A percentile compares a stretch with the other conserved stretches of the same genome.
phyloP scores from a whole-genome alignment of 2,113 vertebrate genomes.

The Grammomys surdaster region DNA sequence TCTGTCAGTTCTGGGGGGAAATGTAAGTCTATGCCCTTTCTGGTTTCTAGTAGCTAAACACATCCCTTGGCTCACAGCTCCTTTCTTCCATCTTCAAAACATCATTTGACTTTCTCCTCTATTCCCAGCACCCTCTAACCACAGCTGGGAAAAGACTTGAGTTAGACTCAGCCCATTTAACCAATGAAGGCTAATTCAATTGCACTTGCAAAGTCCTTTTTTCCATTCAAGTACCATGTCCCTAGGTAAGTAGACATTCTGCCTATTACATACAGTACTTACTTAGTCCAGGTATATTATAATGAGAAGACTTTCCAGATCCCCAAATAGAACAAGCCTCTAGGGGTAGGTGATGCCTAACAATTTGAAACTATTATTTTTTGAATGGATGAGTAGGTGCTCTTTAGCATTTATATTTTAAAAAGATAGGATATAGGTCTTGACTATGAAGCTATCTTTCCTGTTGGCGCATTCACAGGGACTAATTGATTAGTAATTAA shows the following conservation, averaged over 20 bases:
- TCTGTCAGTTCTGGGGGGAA: neutral
- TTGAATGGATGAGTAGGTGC: neutral
- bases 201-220: neutral
- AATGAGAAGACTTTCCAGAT: neutral
- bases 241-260: neutral
- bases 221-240: neutral
- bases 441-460: neutral
- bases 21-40: neutral
- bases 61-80: neutral
- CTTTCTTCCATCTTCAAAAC: neutral
- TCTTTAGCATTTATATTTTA: neutral
- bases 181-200: neutral
- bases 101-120: fast-evolving
- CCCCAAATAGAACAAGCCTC: neutral
- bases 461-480: neutral
- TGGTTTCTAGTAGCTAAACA: neutral
- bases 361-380: neutral
- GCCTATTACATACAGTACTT: fast-evolving
- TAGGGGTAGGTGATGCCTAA: neutral
- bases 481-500: neutral
- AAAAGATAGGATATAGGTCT: neutral
- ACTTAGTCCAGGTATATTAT: neutral
- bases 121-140: neutral
- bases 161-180: neutral
- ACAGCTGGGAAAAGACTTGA: fast-evolving